Conservation (phyloP, 53 echinoderm and acorn worm species). For the Glandiceps talaboti region DNA sequence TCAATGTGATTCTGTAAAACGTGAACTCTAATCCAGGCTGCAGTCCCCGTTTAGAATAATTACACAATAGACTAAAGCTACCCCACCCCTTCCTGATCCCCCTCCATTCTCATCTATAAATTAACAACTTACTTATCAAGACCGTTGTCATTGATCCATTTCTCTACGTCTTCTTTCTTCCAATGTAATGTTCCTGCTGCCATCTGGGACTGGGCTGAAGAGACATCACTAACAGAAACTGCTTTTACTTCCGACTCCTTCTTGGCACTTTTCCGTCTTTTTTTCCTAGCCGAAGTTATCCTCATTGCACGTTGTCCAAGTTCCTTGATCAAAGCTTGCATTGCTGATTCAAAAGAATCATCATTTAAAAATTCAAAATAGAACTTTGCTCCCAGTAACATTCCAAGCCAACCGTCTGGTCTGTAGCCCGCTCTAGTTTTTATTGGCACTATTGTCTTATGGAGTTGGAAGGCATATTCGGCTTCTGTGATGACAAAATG, state of each 20-base stretch:
- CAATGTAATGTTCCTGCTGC: slow-evolving; percentile 20
- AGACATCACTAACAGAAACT: neutral
- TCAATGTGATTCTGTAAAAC: no score
- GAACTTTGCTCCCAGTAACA: slow-evolving; percentile 80
- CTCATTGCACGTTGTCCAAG: slow-evolving; percentile 27
- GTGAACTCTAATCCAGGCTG: no score
- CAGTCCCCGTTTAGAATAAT: no score
- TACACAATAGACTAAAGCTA: no score
- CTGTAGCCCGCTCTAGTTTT: slow-evolving; percentile 77
- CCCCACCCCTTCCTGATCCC: no score
- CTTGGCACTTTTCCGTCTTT: neutral
- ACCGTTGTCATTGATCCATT: slow-evolving; percentile 38
- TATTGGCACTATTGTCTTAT: slow-evolving; percentile 68
- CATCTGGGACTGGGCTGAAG: neutral
- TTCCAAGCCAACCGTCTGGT: slow-evolving; percentile 92
- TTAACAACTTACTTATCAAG: slow-evolving; percentile 8
- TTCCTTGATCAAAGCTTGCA: slow-evolving; percentile 35
- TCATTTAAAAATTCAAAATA: slow-evolving; percentile 86
- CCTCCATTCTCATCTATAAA: no score
- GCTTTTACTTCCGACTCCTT: neutral
- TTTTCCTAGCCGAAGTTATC: neutral
- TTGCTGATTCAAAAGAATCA: slow-evolving; percentile 26
- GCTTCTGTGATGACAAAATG: slow-evolving; percentile 43
- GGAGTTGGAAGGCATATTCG: slow-evolving; percentile 84
- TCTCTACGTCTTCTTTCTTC: slow-evolving; percentile 39